Evolutionary conservation across 2,113 vertebrate genomes (phyloP).

Genomic region (Mobula birostris): DNA sequence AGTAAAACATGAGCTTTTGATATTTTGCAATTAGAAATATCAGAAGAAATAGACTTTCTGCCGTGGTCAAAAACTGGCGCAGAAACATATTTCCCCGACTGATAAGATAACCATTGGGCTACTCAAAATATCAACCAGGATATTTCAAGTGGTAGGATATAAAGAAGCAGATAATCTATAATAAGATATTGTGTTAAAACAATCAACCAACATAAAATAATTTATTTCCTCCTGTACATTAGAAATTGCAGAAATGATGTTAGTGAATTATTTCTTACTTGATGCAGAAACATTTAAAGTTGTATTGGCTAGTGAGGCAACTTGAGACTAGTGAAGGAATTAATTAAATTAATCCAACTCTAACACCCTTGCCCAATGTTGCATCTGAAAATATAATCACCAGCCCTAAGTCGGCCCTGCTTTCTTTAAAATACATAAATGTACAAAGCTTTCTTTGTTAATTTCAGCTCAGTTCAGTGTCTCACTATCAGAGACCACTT

Average conservation of each 20-base stretch:
- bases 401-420: neutral
- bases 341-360: constrained; percentile 14
- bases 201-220: neutral
- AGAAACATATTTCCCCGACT: neutral
- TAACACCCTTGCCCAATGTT: constrained; percentile 2
- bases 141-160: neutral
- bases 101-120: neutral
- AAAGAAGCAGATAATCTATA: neutral
- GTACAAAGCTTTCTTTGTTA: neutral
- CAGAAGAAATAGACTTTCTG: neutral
- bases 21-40: constrained; percentile 43
- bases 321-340: neutral
- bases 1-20: constrained; percentile 41
- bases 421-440: neutral
- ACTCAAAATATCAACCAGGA: neutral
- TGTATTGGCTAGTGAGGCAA: neutral
- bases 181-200: neutral
- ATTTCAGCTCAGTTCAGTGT: neutral
- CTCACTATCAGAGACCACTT: neutral
- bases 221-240: neutral
- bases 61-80: neutral
- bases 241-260: neutral
- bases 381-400: neutral
- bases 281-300: neutral
- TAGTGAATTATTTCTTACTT: neutral